Evolutionary conservation across 2,113 vertebrate genomes (phyloP).

Genomic region (Eulemur macaco): DNA sequence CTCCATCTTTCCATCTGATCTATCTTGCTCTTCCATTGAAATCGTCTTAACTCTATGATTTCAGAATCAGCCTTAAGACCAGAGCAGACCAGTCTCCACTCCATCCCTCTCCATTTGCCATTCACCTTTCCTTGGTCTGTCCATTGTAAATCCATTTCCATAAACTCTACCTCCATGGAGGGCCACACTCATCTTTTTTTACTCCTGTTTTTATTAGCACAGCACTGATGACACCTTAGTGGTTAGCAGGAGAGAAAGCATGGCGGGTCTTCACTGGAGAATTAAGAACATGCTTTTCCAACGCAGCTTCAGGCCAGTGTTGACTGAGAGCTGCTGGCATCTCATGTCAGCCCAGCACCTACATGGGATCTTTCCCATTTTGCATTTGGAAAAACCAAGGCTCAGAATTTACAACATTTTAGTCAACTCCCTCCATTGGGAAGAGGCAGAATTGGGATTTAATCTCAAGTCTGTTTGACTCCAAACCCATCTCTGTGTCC

Average conservation of each 20-base stretch:
- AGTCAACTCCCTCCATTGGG: not conserved
- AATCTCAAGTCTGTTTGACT: not conserved
- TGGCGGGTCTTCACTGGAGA: not conserved
- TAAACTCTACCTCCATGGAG: not conserved
- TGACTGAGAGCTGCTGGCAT: not conserved
- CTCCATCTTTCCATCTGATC: not conserved
- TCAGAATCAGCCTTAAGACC: constrained; percentile 7
- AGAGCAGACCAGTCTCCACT: not conserved
- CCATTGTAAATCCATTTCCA: not conserved
- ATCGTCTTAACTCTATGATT: not conserved
- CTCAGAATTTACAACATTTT: not conserved
- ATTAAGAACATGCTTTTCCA: not conserved
- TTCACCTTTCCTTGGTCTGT: not conserved
- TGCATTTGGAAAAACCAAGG: not conserved
- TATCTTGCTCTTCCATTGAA: not conserved
- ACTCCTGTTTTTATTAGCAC: not conserved
- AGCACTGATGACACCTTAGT: no score
- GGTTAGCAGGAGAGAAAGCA: not conserved
- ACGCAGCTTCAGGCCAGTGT: not conserved
- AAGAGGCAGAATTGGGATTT: not conserved
- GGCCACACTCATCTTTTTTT: not conserved
- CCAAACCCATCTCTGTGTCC: not conserved
- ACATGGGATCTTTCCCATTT: not conserved
- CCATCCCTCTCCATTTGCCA: not conserved
- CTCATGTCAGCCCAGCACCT: not conserved